Evolutionary conservation across 2,113 vertebrate genomes (phyloP), one percentile per base, ranked within the genome.

Genomic region (Ptyas mucosa): DNA sequence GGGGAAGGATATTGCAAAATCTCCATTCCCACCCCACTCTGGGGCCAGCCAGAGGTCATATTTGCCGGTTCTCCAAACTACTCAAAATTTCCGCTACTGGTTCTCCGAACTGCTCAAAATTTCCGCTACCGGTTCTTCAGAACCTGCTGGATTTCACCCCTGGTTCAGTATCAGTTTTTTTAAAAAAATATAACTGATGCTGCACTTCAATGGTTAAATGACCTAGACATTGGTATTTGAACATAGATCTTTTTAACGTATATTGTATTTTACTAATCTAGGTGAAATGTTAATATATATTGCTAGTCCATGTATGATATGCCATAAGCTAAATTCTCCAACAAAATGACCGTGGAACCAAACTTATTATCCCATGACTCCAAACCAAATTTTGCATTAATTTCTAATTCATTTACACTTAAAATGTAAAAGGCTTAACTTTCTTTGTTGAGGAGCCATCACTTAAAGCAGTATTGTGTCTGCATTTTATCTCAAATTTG

Each of bases 311-410:
- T n/a, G 64, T 69, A 34, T 29, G 26, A 64, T 64, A 64, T n/a
- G 12, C 29, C 29, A 69, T 69, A 69, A 69, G 12, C 64, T 69
- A 69, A 69, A 69, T 96, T 96, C 95, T 94, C 89, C 95, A 94
- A 95, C 93, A 88, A 96, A 89, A 95, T 92, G 81, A 94, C 93
- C 94, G 94, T 94, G 96, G 93, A 92, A 94, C 95, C 94, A 95
- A 93, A 95, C 95, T 90, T 94, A 96, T 91, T 95, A 57, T 94
- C 89, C 95, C 94, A 95, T 95, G 94, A 96, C 95, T 96, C 93
- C 92, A 51, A n/a, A 88, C 39, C 57, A 26, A 23, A 81, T 69
- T 92, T 52, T 29, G 26, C 58, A 87, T 87, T 39, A 52, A 61
- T 61, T 57, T 86, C 53, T 49, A 8, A n/a, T 23, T 51, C 26